Evolutionary conservation across 2,113 vertebrate genomes (phyloP), one percentile per base, ranked within the genome.

Genomic region (Harpagus bidentatus): DNA sequence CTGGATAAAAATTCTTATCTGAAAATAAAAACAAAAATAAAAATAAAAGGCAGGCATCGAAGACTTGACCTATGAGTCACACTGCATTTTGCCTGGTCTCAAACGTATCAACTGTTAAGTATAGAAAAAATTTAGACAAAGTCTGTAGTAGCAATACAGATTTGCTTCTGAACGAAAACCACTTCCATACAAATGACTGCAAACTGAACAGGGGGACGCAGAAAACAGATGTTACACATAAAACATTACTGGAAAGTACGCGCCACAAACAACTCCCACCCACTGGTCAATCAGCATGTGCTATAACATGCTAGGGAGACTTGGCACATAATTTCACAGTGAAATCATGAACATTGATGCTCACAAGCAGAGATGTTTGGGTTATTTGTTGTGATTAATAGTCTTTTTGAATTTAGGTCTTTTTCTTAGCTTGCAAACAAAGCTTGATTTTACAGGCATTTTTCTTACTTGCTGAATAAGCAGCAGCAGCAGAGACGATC

Each of bases 161-260:
- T 74, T 78, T 43, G 42, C 58, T 94, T 91, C 50, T 5, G 7
- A 95, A 92, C 28, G 93, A 66, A 86, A 71, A 43, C 18, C 11
- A 76, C 42, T 52, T 70, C 21, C 69, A 80, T 67, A 65, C 40
- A 93, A 95, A 94, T 72, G 53, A 84, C 66, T 79, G 31, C 34
- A 92, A 91, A 94, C 58, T 56, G 76, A 97, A 95, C 85, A 86
- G 58, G n/a, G 93, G 86, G 82, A 94, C 52, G 31, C 76, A 86
- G 43, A 85, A 96, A 91, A 63, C 88, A 97, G 92, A 95, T 96
- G 95, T 94, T 96, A 88, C 71, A 81, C 76, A 93, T 94, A 88
- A 97, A 96, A 92, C 80, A 86, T 78, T 66, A 95, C 80, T 53
- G 56, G 88, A 86, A 93, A 97, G 50, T 74, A 94, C 87, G 95